Evolutionary conservation across 2,797 vertebrate genomes (phyloP).

Genomic region (Euphonia xanthogaster): DNA sequence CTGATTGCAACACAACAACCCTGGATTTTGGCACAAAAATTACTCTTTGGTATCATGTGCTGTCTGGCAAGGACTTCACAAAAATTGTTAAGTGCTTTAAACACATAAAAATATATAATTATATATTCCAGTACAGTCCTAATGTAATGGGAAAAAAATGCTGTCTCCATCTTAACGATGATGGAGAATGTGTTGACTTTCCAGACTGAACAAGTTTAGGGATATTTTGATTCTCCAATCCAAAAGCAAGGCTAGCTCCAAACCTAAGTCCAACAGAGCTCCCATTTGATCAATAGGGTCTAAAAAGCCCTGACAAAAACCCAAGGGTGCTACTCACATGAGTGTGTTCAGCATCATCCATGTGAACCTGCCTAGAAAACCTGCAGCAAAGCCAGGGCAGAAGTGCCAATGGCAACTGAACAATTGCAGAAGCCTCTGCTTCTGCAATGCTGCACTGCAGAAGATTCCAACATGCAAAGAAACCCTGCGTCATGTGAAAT

Average conservation of each 20-base stretch:
- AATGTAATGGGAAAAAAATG: background rate
- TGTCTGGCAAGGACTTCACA: background rate
- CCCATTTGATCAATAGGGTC: background rate
- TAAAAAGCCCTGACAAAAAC: background rate
- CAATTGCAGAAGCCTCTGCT: background rate
- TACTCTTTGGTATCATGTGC: background rate
- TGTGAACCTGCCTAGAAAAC: background rate
- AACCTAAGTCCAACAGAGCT: background rate
- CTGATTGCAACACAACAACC: background rate
- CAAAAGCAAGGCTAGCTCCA: background rate
- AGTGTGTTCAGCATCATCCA: background rate
- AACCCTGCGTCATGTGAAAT: background rate
- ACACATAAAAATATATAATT: background rate
- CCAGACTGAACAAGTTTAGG: background rate
- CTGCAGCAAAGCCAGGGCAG: background rate
- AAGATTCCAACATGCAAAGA: background rate
- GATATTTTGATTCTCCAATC: background rate
- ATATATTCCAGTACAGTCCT: background rate
- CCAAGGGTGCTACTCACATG: rapidly evolving
- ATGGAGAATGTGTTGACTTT: background rate
- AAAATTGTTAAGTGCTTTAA: background rate
- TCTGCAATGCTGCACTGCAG: background rate
- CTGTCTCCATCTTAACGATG: background rate
- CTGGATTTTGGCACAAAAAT: background rate
- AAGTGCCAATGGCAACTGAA: background rate